A percentile compares a stretch with the other conserved stretches of the same genome.
Evolutionary conservation across 2,888 invertebrate species (phyloP).

Genomic region (Watsonalla binaria): DNA sequence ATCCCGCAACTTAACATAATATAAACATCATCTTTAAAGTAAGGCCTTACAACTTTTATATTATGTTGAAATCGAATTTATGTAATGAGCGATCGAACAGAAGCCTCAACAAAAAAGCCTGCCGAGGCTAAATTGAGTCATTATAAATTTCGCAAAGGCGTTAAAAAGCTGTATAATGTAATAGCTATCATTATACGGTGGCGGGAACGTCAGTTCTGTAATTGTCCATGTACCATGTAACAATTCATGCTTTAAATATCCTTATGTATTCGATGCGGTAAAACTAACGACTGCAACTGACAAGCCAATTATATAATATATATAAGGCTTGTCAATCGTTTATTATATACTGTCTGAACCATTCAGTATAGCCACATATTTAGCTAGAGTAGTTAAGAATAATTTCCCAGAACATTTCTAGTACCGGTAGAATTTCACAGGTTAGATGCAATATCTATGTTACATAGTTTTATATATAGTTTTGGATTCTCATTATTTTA

Average conservation of each 20-base stretch:
- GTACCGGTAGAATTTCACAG: no score
- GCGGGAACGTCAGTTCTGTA: conserved; percentile 33
- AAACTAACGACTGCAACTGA: no score
- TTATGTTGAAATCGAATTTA: conserved; percentile 34
- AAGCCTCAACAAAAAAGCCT: conserved; percentile 37
- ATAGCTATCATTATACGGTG: conserved; percentile 57
- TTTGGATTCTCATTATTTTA: no score
- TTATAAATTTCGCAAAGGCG: conserved; percentile 64
- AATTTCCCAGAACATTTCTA: no score
- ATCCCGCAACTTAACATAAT: neutral
- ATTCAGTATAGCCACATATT: neutral
- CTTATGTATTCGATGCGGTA: neutral
- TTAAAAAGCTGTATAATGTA: conserved; percentile 56
- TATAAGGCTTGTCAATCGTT: no score
- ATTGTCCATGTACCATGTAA: conserved; percentile 26
- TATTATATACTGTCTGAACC: neutral
- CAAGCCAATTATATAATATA: neutral
- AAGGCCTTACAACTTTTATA: neutral
- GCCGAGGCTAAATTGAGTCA: conserved; percentile 58
- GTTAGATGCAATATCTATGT: no score
- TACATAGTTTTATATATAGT: no score
- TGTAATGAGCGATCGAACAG: conserved; percentile 46
- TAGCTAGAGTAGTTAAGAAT: no score
- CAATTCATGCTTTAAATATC: conserved; percentile 11
- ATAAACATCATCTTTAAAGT: conserved; percentile 3